Evolutionary conservation across 1,140 invertebrate genomes (phyloP).

Genomic region (Apis cerana): DNA sequence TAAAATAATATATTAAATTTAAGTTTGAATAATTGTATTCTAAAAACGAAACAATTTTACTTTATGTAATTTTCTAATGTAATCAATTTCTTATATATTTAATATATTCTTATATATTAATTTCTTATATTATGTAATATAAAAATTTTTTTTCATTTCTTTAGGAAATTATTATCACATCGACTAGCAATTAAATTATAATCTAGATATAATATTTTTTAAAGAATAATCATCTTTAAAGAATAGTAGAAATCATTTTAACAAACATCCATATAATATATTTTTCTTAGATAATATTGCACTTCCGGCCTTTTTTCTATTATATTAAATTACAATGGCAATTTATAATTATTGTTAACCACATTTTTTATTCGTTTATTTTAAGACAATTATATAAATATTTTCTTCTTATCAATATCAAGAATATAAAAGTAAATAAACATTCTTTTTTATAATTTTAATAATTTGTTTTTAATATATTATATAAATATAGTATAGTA

Average conservation of each 20-base stretch:
- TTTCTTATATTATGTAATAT: too few species aligned
- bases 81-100: background rate
- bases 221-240: background rate
- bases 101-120: too few species aligned
- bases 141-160: too few species aligned
- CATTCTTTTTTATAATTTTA: background rate
- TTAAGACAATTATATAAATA: background rate
- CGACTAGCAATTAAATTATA: slow-evolving; percentile 48
- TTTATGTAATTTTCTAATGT: background rate
- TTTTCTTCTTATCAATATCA: background rate
- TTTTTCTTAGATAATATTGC: slow-evolving; percentile 66
- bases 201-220: background rate
- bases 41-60: background rate
- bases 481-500: background rate
- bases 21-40: background rate
- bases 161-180: slow-evolving; percentile 22
- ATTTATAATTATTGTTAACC: background rate
- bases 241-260: background rate
- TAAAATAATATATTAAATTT: background rate
- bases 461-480: background rate
- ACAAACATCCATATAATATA: background rate
- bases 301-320: slow-evolving; percentile 65
- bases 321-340: slow-evolving; percentile 45
- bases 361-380: background rate
- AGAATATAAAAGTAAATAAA: background rate